Evolutionary conservation across 2,113 vertebrate genomes (phyloP), one percentile per base, ranked within the genome.

Genomic region (Ictidomys tridecemlineatus): DNA sequence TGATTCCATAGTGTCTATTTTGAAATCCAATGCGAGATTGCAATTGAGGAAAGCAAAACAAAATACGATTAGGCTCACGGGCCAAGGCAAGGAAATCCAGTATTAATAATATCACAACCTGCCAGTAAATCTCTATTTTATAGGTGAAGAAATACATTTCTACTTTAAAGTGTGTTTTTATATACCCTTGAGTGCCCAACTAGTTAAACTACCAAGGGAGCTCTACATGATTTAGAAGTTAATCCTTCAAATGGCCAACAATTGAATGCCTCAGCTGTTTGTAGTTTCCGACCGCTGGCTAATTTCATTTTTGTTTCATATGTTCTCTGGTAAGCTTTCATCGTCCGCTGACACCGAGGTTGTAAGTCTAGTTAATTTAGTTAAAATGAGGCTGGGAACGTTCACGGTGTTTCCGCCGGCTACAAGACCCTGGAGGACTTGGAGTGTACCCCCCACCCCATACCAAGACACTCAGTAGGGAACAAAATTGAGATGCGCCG

Each of bases 171-270:
- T 98, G 97, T 98, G 95, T 98, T 99, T 99, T 98, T 98, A 98
- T 98, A 98, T 98, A 99, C 98, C 97, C 98, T 96, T 98, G 98
- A 99, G 98, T 99, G 98, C 98, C 98, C 98, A 99, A 98, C 98
- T 98, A 98, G 98, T 97, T 99, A 97, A 98, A 99, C 97, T 98
- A 99, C 97, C 97, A 96, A 98, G 98, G 98, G 98, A 99, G 96
- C 98, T 98, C 98, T 98, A 98, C 97, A 98, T 98, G 98, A 98
- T 99, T 99, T 99, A 98, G 98, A 99, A 99, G 98, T 99, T 99
- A 99, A 99, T 99, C 99, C 98, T 98, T 99, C 98, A 99, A 99
- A 98, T 98, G 98, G 98, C 98, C 96, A 98, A 98, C 98, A 99
- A 98, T 97, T 98, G 98, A 99, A 98, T 98, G 97, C 96, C 98